These are phyloP conservation scores for Xenentodon cancila DNA, from an alignment of 2,797 vertebrate species.

Conservation along the genomic window DNA sequence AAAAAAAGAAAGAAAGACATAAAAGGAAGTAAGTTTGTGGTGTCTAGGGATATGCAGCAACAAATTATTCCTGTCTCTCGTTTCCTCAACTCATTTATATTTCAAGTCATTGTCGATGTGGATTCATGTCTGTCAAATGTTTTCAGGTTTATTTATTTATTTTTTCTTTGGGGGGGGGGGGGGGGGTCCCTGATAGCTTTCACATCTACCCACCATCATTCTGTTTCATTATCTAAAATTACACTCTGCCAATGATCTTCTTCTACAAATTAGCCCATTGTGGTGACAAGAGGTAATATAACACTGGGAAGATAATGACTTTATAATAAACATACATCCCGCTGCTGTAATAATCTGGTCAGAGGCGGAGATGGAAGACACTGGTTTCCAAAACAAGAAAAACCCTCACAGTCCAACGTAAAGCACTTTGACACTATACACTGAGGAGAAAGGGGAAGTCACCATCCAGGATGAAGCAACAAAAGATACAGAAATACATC, in stretches of 20 bases:
- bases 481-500: too few relatives aligned
- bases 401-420: too few relatives aligned
- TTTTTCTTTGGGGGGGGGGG: neutral
- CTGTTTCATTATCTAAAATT: conserved; percentile 32
- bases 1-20: too few relatives aligned
- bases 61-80: conserved; percentile 11
- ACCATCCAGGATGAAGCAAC: too few relatives aligned
- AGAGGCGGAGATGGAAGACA: too few relatives aligned
- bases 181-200: conserved; percentile 26
- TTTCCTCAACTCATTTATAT: conserved; percentile 10
- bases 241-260: conserved; percentile 9
- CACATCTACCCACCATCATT: conserved; percentile 13
- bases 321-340: too few relatives aligned
- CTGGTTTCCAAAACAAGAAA: too few relatives aligned
- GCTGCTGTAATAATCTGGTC: too few relatives aligned
- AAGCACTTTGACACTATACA: too few relatives aligned
- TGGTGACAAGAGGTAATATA: neutral
- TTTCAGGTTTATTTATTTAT: neutral
- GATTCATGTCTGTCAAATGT: conserved; percentile 2
- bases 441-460: too few relatives aligned
- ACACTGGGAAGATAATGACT: neutral
- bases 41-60: conserved; percentile 6
- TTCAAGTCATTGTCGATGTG: neutral
- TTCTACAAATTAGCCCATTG: conserved; percentile 2
- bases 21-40: conserved; percentile 3